Evolutionary conservation across 2,113 vertebrate genomes (phyloP).

Genomic region (Trogon melanurus): DNA sequence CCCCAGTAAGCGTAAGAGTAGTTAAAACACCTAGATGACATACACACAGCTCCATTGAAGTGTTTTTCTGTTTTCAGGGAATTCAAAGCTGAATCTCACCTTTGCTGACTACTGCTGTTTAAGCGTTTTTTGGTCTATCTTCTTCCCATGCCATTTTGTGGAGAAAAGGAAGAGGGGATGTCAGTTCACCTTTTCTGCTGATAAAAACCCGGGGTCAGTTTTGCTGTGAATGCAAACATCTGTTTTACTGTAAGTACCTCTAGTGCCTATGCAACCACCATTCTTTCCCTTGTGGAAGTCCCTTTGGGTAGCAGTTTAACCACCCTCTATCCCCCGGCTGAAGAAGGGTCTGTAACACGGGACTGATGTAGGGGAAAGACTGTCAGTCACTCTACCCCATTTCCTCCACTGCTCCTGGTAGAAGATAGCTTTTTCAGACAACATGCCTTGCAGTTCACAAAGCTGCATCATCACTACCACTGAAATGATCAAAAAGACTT

Average conservation of each 20-base stretch:
- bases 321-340: neutral
- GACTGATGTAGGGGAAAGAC: neutral
- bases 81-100: neutral
- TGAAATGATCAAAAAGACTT: conserved; percentile 56
- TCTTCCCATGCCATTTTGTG: neutral
- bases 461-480: conserved; percentile 4
- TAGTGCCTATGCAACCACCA: neutral
- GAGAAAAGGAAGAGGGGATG: neutral
- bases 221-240: neutral
- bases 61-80: neutral
- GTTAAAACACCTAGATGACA: neutral
- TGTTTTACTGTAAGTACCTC: neutral
- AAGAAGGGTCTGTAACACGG: neutral
- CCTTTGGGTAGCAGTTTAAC: neutral
- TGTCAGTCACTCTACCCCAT: neutral
- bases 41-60: neutral
- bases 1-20: neutral
- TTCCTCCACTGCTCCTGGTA: neutral
- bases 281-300: neutral
- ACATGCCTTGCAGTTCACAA: neutral
- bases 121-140: neutral
- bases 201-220: neutral
- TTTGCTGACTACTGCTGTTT: neutral
- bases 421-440: neutral
- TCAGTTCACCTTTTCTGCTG: neutral